Evolutionary conservation across 2,113 vertebrate species (phyloP).

Genomic region (Plestiodon gilberti): DNA sequence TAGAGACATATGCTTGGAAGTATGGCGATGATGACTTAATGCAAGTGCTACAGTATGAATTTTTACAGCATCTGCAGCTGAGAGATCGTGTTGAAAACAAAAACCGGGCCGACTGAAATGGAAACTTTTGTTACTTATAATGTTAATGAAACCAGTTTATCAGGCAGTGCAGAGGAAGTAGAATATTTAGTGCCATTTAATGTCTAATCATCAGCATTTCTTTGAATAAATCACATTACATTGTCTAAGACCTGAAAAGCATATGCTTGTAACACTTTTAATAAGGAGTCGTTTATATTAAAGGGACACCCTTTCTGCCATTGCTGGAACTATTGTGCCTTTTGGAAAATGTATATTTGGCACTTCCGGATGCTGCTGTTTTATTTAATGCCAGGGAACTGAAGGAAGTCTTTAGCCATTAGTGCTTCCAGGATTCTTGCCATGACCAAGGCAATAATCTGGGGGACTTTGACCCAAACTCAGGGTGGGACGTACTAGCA

Average conservation of each 20-base stretch:
- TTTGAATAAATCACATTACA: conserved; percentile 79
- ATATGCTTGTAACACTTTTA: conserved; percentile 73
- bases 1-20: conserved; percentile 27
- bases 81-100: conserved; percentile 67
- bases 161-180: conserved; percentile 77
- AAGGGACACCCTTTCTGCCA: conserved; percentile 70
- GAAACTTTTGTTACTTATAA: conserved; percentile 80
- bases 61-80: conserved; percentile 73
- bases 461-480: background rate
- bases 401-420: background rate
- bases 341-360: background rate
- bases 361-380: accelerated
- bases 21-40: conserved; percentile 17
- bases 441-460: background rate
- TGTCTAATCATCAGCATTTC: conserved; percentile 79
- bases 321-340: conserved; percentile 6
- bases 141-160: conserved; percentile 80
- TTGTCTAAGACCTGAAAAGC: conserved; percentile 79
- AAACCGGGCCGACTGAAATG: conserved; percentile 74
- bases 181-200: conserved; percentile 80
- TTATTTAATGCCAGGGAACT: accelerated
- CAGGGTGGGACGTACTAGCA: background rate
- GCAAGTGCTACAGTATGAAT: background rate
- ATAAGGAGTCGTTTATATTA: conserved; percentile 72
- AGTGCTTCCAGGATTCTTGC: background rate